These are phyloP conservation scores for Zaprionus ghesquierei DNA, from an alignment of 1,140 invertebrate genomes.

Conservation along the genomic window DNA sequence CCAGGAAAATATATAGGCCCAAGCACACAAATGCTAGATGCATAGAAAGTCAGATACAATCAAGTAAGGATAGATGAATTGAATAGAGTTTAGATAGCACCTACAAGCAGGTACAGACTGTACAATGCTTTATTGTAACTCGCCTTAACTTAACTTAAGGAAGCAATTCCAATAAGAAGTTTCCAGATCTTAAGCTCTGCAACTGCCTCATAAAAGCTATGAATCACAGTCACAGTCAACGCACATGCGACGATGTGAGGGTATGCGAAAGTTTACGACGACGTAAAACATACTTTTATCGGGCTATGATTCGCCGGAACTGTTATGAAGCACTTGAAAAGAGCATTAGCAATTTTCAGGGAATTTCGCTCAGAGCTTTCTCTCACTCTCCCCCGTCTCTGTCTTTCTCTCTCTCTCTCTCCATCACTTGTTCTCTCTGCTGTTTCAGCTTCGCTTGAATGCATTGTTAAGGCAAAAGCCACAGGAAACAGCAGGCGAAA, in stretches of 20 bases:
- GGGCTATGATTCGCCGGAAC: constrained; percentile 3
- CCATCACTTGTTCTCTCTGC: neutral
- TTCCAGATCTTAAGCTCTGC: neutral
- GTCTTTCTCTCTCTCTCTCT: neutral
- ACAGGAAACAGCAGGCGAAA: neutral
- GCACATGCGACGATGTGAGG: neutral
- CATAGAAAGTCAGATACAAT: no score
- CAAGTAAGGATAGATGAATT: no score
- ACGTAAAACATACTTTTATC: constrained; percentile 16
- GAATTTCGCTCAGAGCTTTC: neutral
- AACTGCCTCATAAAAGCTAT: neutral
- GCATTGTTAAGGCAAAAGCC: constrained; percentile 31
- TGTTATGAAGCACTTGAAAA: constrained; percentile 31
- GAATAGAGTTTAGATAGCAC: no score
- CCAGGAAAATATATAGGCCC: no score
- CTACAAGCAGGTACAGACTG: no score
- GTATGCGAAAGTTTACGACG: constrained; percentile 7
- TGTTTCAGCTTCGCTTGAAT: neutral
- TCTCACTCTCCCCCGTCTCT: neutral
- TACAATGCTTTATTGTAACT: no score
- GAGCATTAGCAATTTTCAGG: constrained; percentile 28
- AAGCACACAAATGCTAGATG: no score
- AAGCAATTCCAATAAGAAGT: neutral
- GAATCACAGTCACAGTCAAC: neutral
- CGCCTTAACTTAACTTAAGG: no score